Percentiles rank a stretch among this genome's conserved stretches.
These are phyloP conservation scores for Rhyzopertha dominica DNA, from an alignment of 1,140 invertebrate genomes.

Conservation along the genomic window DNA sequence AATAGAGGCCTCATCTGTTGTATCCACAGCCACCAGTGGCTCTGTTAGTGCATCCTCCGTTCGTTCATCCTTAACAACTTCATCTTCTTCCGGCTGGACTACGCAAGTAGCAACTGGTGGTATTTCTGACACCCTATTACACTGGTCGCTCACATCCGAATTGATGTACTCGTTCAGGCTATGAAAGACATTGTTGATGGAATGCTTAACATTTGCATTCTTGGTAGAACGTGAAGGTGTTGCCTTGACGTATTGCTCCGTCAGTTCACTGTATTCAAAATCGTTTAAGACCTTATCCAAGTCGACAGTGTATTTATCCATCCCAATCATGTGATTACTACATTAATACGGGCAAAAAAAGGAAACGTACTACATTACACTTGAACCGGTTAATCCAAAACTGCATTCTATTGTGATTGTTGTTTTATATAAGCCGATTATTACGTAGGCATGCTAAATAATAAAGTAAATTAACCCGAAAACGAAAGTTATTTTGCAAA, in stretches of 20 bases:
- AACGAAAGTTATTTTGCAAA: too few relatives aligned
- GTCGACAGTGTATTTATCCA: conserved; percentile 58
- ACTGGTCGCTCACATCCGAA: conserved; percentile 40
- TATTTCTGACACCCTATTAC: conserved; percentile 2
- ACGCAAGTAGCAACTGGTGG: not conserved
- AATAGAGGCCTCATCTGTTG: conserved; percentile 17
- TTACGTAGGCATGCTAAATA: too few relatives aligned
- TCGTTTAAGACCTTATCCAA: conserved; percentile 84
- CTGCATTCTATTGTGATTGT: too few relatives aligned
- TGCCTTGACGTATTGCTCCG: conserved; percentile 14
- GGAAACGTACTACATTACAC: too few relatives aligned
- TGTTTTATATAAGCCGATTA: too few relatives aligned
- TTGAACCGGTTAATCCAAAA: too few relatives aligned
- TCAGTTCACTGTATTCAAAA: conserved; percentile 68
- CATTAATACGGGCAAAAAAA: too few relatives aligned
- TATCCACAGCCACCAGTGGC: conserved; percentile 10
- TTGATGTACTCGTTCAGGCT: conserved; percentile 61
- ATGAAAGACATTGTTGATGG: conserved; percentile 57
- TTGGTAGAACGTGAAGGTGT: not conserved
- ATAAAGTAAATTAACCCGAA: too few relatives aligned
- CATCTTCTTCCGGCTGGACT: not conserved
- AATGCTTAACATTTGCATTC: conserved; percentile 42
- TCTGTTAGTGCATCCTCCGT: not conserved
- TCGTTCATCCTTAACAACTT: not conserved
- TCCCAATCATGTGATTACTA: too few relatives aligned